Evolutionary conservation across 2,797 vertebrate species (phyloP), one percentile per base, ranked within the genome.

Genomic region (Acestrorhynchus altus): DNA sequence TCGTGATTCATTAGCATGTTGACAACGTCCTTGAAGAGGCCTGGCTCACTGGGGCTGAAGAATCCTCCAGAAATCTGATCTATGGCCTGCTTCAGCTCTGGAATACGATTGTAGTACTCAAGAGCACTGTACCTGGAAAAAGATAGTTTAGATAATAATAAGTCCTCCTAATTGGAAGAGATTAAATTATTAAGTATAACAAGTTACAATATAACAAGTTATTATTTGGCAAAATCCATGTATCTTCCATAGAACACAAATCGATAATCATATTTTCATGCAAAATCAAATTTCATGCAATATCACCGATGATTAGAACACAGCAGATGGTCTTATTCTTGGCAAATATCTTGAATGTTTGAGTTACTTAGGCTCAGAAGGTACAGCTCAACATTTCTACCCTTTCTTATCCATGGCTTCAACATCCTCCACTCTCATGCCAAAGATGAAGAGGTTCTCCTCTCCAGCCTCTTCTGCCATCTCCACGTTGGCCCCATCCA

Each of bases 401-500:
- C 96, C 96, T 70, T 85, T 94, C 78, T 89, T 90, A 79, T 97
- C 96, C 81, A 97, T 35, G n/a, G 90, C 93, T 0, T 96, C 94
- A 71, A 97, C 96, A 1, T 97, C 96, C 0, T 93, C 86, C 74
- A 96, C 96, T 74, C 93, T 91, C 96, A 97, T 96, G 88, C 96
- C 96, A 0, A 97, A 97, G 88, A 97, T 97, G 83, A 97, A 97
- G 78, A 97, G 90, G 87, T 97, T 96, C 60, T 94, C 92, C 83
- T 96, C 92, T 24, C 95, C 94, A 0, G 96, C 96, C 82, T 97
- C 96, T 83, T 97, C 96, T 0, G 96, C 96, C 96, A 97, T 97
- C 83, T 97, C 96, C 81, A 97, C 96, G 0, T 97, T 97, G 85
- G 96, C 96, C 0, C 96, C 96, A 0, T 97, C 96, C 96, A 97